Evolutionary conservation across 92 coral and sea anemone genomes (phyloP).

Genomic region (Muricea muricata): DNA sequence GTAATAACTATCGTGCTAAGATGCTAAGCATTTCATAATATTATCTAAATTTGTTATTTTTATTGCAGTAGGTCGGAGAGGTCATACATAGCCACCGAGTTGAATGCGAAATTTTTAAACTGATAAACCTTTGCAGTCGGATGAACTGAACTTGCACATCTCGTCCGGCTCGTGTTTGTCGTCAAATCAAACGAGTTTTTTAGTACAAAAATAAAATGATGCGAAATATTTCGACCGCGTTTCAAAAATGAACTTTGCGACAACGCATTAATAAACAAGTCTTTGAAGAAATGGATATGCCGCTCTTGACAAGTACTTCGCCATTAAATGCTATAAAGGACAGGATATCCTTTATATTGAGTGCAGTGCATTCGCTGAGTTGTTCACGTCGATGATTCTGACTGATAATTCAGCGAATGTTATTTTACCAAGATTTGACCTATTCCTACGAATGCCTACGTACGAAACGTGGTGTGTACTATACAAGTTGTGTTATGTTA

Average conservation of each 20-base stretch:
- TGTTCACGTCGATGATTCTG: not conserved
- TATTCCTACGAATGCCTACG: not conserved
- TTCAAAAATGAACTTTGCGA: conserved; percentile 1
- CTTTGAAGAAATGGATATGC: not conserved
- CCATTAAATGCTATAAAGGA: conserved; percentile 3
- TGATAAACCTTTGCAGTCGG: too few relatives aligned
- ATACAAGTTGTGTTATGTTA: not conserved
- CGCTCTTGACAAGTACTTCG: not conserved
- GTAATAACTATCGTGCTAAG: not conserved
- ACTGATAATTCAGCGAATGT: not conserved
- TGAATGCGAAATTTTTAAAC: not conserved
- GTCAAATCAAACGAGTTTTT: not conserved
- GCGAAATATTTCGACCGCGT: not conserved
- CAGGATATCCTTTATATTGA: conserved; percentile 19
- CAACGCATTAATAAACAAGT: conserved; percentile 4
- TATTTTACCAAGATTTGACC: not conserved
- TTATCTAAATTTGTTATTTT: not conserved
- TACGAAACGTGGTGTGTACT: not conserved
- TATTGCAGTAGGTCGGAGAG: conserved; percentile 19
- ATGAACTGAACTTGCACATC: too few relatives aligned
- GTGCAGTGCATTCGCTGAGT: not conserved
- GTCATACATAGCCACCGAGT: conserved; percentile 3
- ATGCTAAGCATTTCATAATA: not conserved
- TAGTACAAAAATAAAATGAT: not conserved
- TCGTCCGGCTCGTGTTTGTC: not conserved